These are phyloP conservation scores for Bubo bubo DNA, from an alignment of 2,113 vertebrate species.

Conservation along the genomic window DNA sequence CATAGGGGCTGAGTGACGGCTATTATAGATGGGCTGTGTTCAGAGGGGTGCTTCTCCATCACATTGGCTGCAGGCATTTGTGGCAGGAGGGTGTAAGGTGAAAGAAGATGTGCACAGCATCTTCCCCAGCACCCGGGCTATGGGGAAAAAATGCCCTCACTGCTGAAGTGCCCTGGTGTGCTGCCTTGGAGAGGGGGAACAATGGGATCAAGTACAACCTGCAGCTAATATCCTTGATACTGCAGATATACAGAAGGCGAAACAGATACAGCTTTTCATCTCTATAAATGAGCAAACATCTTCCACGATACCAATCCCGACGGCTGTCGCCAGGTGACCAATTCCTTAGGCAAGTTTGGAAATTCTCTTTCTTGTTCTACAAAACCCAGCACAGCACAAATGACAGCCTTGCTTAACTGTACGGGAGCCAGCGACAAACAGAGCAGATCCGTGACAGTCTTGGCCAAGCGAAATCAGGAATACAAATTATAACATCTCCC, in stretches of 20 bases:
- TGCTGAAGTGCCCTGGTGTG: background rate
- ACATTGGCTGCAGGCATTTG: no score
- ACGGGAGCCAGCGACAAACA: background rate
- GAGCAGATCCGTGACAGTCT: background rate
- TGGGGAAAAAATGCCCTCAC: accelerated
- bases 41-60: background rate
- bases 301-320: accelerated
- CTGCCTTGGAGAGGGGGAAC: background rate
- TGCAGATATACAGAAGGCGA: background rate
- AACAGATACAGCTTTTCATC: background rate
- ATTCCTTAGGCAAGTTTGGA: background rate
- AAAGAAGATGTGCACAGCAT: background rate
- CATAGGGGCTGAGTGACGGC: background rate
- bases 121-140: background rate
- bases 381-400: background rate
- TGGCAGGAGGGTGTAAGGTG: background rate
- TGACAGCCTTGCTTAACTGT: background rate
- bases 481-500: slow-evolving; percentile 26
- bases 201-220: background rate
- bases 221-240: background rate
- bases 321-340: background rate
- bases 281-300: background rate
- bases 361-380: background rate
- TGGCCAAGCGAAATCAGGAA: slow-evolving; percentile 5
- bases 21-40: background rate